Conservation (phyloP, 2,888 invertebrate genomes). For the Trichogramma evanescens region DNA sequence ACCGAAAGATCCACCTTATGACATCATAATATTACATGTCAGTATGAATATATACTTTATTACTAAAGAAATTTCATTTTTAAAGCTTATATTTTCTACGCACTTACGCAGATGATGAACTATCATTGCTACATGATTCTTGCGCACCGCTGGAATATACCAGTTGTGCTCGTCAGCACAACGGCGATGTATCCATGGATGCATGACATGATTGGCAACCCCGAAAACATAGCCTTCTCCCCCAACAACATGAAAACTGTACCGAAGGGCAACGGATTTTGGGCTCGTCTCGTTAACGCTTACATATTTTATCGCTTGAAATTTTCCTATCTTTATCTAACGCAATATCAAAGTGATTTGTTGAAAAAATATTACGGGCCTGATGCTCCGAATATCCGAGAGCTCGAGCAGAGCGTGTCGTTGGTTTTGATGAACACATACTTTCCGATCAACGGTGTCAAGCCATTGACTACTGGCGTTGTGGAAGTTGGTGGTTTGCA, state of each 20-base stretch:
- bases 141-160: conserved; percentile 28
- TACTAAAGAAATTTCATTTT: not conserved
- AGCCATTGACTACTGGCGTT: conserved; percentile 47
- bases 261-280: conserved; percentile 22
- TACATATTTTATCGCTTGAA: conserved; percentile 21
- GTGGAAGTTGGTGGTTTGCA: conserved; percentile 55
- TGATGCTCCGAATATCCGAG: conserved; percentile 41
- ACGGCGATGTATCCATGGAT: conserved; percentile 29
- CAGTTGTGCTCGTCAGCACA: conserved; percentile 25
- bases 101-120: not conserved
- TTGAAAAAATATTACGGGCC: conserved; percentile 29
- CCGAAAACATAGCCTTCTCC: conserved; percentile 27
- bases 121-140: conserved; percentile 27
- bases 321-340: conserved; percentile 24
- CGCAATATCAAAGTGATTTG: conserved; percentile 27
- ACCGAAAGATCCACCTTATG: conserved; percentile 32
- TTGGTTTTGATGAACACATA: conserved; percentile 51
- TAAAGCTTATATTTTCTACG: not conserved
- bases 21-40: conserved; percentile 34
- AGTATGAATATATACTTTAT: not conserved
- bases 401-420: conserved; percentile 49
- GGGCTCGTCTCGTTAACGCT: conserved; percentile 28
- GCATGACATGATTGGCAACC: conserved; percentile 27
- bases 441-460: conserved; percentile 46
- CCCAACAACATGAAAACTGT: conserved; percentile 26